Conservation (phyloP, 2,113 vertebrate species). For the Sorex fumeus region DNA sequence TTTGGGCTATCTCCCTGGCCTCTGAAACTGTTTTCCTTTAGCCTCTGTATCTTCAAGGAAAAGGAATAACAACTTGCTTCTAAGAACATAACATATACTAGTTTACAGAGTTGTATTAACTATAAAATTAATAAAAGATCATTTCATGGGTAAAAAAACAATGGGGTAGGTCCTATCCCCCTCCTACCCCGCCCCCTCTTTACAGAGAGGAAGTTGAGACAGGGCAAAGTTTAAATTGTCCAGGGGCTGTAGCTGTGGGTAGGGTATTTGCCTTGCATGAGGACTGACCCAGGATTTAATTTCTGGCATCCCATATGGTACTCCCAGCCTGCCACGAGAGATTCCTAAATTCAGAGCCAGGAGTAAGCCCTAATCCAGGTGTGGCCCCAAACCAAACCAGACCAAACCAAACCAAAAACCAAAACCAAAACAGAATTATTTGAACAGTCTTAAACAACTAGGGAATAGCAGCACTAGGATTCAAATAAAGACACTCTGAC, state of each 20-base stretch:
- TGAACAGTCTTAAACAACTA: not conserved
- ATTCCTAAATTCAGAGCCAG: too few species aligned
- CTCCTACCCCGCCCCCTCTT: slow-evolving; percentile 23
- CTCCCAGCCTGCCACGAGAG: too few species aligned
- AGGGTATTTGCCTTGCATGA: too few species aligned
- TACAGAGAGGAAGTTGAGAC: slow-evolving; percentile 49
- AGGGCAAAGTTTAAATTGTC: slow-evolving; percentile 9
- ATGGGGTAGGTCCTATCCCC: not conserved
- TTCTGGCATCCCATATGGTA: too few species aligned
- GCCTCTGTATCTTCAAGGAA: not conserved
- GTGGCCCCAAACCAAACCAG: too few species aligned
- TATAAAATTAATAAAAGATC: not conserved
- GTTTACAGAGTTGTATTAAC: not conserved
- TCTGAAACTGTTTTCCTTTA: not conserved
- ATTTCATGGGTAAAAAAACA: slow-evolving; percentile 32
- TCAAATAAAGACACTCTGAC: slow-evolving; percentile 12
- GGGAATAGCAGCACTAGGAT: not conserved
- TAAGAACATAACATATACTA: not conserved
- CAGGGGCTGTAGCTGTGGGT: too few species aligned
- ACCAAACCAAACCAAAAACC: too few species aligned
- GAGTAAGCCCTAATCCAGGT: too few species aligned
- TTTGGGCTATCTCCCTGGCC: too few species aligned
- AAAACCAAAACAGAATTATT: too few species aligned
- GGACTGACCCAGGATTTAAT: too few species aligned
- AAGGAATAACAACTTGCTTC: not conserved